phyloP scores from a whole-genome alignment of 2,797 vertebrate species.

The Hemibagrus guttatus region DNA sequence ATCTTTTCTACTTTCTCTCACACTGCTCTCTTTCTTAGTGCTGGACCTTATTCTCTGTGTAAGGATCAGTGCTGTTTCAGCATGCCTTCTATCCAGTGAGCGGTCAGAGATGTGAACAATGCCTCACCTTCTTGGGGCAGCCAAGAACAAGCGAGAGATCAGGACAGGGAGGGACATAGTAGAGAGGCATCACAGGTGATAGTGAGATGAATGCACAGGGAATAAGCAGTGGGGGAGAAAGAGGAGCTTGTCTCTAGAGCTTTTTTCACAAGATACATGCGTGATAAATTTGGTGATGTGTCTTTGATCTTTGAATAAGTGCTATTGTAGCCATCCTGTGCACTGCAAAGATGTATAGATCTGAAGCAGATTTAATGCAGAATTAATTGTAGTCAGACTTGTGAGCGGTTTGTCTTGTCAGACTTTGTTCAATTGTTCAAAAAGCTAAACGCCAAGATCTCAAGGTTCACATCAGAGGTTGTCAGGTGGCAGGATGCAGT shows the following conservation, averaged over 20 bases:
- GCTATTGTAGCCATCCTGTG: background rate
- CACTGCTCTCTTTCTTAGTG: constrained; percentile 1
- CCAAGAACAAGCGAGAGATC: background rate
- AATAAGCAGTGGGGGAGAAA: background rate
- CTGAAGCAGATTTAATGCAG: background rate
- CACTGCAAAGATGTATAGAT: background rate
- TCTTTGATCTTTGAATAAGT: background rate
- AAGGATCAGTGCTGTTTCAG: constrained; percentile 73
- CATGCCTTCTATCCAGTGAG: constrained; percentile 72
- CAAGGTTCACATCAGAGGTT: background rate
- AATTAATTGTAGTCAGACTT: background rate
- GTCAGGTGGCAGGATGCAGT: background rate
- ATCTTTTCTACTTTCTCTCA: constrained; percentile 12
- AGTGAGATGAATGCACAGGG: constrained; percentile 2
- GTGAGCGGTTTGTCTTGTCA: no score
- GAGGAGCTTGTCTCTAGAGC: background rate
- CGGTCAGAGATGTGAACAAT: constrained; percentile 62
- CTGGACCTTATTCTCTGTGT: constrained; percentile 53
- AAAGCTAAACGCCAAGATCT: background rate
- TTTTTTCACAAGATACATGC: background rate
- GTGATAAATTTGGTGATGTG: background rate
- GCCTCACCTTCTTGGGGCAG: constrained; percentile 49
- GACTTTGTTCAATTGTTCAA: no score
- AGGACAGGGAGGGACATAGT: background rate
- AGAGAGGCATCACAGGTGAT: background rate